Evolutionary conservation across 2,113 vertebrate genomes (phyloP).

Genomic region (Crotalus helleri): DNA sequence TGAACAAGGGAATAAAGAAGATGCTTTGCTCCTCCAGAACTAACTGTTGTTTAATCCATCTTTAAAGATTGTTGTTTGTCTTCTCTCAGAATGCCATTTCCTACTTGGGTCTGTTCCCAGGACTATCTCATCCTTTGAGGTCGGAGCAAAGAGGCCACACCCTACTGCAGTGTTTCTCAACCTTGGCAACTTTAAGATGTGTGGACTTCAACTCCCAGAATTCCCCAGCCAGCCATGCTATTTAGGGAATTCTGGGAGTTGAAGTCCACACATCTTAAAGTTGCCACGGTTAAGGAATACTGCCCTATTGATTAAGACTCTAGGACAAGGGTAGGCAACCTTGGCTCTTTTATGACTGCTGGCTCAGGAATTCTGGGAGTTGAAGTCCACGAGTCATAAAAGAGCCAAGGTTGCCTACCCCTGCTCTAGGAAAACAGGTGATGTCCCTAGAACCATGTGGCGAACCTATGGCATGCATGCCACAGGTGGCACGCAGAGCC

Average conservation of each 20-base stretch:
- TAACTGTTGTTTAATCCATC: not conserved
- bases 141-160: not conserved
- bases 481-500: too few species aligned
- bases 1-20: not conserved
- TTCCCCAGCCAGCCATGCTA: not conserved
- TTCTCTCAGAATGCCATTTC: not conserved
- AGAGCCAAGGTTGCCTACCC: too few species aligned
- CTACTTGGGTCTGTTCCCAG: not conserved
- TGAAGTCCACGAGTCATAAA: too few species aligned
- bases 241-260: not conserved
- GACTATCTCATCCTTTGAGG: not conserved
- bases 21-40: not conserved
- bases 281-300: not conserved
- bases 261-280: not conserved
- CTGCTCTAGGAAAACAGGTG: too few species aligned
- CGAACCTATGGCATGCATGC: too few species aligned
- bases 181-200: not conserved
- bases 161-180: not conserved
- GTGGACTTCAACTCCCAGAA: too few species aligned
- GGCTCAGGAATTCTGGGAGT: too few species aligned
- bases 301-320: not conserved
- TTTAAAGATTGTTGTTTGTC: not conserved
- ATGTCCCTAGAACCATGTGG: too few species aligned
- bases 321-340: not conserved
- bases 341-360: too few species aligned